Evolutionary conservation across 2,888 invertebrate species (phyloP), one percentile per base, ranked within the genome.

Genomic region (Brachypalpus laphriformis): DNA sequence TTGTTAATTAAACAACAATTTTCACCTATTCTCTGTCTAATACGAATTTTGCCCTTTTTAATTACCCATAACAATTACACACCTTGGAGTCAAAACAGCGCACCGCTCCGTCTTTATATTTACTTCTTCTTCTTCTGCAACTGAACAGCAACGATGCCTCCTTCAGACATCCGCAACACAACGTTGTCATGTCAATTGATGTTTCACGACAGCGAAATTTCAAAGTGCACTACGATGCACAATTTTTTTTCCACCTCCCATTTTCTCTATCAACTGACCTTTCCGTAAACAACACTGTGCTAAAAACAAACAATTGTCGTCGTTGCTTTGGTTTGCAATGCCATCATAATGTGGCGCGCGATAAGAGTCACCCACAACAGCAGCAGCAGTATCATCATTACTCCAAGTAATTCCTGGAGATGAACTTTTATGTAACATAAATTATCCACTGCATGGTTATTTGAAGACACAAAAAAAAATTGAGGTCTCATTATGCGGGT

Each of bases 401-500:
- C 49, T 31, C 47, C 42, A 25, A 14, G 45, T 20, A 40, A 61
- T 56, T 71, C 31, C 78, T 40, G 59, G 28, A 49, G 75, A 85
- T 85, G 85, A 85, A 81, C 85, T 85, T 85, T 85, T 65, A 40
- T 71, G 76, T 85, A 71, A 85, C 70, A 85, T 81, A 85, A 85
- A 85, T 75, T 74, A 74, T 54, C 65, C 59, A 31, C 42, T 7
- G 31, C 51, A 59, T 56, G 34, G 42, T 14, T 42, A 31, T 34
- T 22, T 57, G 18, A 16, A 59, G 2, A 25, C 5, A 42, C 6
- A 16, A 45, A 45, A 18, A 20, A 72, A 72, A 78, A 77, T 82
- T 82, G 65, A 82, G 78, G 82, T 66, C 85, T 81, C 76, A 85
- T 85, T 76, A 85, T 81, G 85, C 85, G 85, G 75, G 85, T 85